These are phyloP conservation scores for Ara ararauna DNA, from an alignment of 2,797 vertebrate genomes.

Conservation along the genomic window DNA sequence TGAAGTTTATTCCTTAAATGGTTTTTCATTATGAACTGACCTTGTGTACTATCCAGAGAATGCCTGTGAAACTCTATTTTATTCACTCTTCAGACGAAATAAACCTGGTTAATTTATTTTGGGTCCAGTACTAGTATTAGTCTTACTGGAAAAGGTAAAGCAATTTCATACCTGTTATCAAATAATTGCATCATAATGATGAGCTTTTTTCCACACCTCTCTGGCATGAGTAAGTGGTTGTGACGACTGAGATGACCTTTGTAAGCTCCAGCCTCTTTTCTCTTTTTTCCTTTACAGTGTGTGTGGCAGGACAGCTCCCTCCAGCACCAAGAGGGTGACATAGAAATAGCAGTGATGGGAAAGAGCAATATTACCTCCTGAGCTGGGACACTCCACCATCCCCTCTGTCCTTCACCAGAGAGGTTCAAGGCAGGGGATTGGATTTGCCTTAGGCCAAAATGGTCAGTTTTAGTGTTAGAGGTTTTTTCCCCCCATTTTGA, in stretches of 20 bases:
- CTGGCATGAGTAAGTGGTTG: fast-evolving
- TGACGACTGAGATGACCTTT: too few species aligned
- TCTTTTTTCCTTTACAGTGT: fast-evolving
- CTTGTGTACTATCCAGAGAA: background rate
- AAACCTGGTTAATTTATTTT: background rate
- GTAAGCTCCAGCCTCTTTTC: background rate
- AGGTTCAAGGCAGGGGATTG: background rate
- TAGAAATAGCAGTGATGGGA: too few species aligned
- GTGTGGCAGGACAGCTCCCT: background rate
- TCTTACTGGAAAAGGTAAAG: background rate
- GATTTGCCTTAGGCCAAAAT: background rate
- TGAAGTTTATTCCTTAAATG: background rate
- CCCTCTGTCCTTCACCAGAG: background rate
- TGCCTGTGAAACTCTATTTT: background rate
- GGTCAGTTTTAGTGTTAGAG: background rate
- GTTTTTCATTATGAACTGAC: background rate
- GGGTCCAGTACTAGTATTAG: background rate
- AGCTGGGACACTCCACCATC: fast-evolving
- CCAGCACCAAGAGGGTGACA: background rate
- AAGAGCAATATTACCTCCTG: fast-evolving
- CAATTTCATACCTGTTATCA: background rate
- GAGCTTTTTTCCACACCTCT: fast-evolving
- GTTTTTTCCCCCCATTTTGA: fast-evolving
- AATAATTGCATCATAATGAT: background rate
- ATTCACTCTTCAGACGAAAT: background rate